phyloP scores from a whole-genome alignment of 2,113 vertebrate species.

The Eidolon helvum region DNA sequence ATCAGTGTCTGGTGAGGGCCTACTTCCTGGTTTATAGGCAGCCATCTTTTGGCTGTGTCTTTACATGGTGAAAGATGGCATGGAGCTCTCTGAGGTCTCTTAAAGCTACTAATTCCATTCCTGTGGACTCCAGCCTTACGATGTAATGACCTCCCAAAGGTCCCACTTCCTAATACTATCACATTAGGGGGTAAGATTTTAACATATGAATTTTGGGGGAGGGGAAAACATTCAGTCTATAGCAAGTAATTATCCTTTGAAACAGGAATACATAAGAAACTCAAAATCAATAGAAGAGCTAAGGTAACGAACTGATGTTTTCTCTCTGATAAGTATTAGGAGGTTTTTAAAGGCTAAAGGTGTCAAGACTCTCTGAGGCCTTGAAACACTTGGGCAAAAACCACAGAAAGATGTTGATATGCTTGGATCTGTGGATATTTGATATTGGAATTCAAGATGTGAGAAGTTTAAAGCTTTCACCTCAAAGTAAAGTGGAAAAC shows the following conservation, averaged over 20 bases:
- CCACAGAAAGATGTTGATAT: background rate
- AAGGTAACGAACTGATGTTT: background rate
- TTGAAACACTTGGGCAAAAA: background rate
- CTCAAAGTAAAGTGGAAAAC: conserved; percentile 2
- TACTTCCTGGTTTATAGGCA: background rate
- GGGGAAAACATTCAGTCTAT: background rate
- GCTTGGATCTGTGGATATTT: background rate
- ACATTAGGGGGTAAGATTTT: background rate
- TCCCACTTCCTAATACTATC: background rate
- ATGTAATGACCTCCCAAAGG: background rate
- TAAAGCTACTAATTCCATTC: background rate
- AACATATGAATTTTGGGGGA: background rate
- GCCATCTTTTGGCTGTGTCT: background rate
- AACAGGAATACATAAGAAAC: background rate
- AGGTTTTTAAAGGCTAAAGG: background rate
- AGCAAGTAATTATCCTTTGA: background rate
- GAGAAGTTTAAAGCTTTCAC: background rate
- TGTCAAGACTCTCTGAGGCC: background rate
- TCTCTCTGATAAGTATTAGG: background rate
- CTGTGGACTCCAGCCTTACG: background rate
- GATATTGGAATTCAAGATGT: background rate
- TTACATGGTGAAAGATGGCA: background rate
- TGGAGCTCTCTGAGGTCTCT: background rate
- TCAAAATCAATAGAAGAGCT: background rate
- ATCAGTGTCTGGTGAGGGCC: background rate